These are phyloP conservation scores for Allobates femoralis DNA, from an alignment of 2,797 vertebrate genomes.

Conservation along the genomic window DNA sequence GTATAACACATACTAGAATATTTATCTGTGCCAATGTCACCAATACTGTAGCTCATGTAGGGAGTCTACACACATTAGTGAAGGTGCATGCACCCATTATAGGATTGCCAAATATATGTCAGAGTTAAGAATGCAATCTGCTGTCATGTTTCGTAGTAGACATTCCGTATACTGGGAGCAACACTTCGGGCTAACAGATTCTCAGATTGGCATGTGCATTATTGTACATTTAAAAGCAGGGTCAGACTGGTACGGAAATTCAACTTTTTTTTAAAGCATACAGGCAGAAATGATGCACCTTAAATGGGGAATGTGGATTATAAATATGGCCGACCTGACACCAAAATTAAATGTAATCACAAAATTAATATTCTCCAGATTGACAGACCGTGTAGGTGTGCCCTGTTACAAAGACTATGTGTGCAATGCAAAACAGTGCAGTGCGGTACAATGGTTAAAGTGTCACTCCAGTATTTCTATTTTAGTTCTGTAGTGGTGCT, in stretches of 20 bases:
- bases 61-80: neutral
- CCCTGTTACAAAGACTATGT: too few relatives aligned
- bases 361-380: too few relatives aligned
- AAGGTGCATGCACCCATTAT: neutral
- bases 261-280: neutral
- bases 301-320: too few relatives aligned
- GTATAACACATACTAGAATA: neutral
- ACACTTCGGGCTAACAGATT: neutral
- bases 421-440: too few relatives aligned
- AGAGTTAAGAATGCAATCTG: neutral
- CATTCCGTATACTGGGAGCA: neutral
- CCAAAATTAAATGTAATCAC: too few relatives aligned
- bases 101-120: slow-evolving; percentile 10
- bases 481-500: too few relatives aligned
- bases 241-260: neutral
- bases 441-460: too few relatives aligned
- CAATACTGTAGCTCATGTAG: neutral
- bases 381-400: too few relatives aligned
- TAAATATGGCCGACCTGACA: too few relatives aligned
- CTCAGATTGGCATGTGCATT: neutral
- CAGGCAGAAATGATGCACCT: too few relatives aligned
- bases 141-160: neutral
- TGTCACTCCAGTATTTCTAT: too few relatives aligned
- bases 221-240: neutral
- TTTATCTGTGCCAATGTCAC: neutral